These are phyloP conservation scores for Ephydatia muelleri DNA, from an alignment of 37 sponge, comb jelly and placozoan genomes.

Conservation along the genomic window DNA sequence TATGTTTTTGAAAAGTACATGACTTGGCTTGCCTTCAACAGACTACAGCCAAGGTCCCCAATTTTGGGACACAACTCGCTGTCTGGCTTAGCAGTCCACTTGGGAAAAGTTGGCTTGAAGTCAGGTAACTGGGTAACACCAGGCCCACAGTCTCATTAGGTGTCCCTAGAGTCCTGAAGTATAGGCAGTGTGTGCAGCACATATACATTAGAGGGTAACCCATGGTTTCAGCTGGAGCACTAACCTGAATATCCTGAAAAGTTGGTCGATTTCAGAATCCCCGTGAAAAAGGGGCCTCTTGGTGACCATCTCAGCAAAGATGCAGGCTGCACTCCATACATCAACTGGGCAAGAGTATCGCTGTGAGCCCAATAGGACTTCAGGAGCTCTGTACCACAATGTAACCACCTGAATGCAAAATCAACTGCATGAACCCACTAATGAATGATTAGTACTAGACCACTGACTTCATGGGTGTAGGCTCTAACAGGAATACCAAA, in stretches of 20 bases:
- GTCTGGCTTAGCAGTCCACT: constrained; percentile 63
- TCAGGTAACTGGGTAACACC: constrained; percentile 92
- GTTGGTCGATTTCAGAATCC: constrained; percentile 99
- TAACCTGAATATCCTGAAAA: constrained; percentile 97
- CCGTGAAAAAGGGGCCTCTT: constrained; percentile 96
- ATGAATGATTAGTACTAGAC: background rate
- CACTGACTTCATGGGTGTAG: constrained; percentile 96
- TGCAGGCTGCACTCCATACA: constrained; percentile 96
- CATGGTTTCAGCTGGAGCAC: background rate
- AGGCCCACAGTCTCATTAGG: constrained; percentile 90
- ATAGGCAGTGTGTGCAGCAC: too few species aligned
- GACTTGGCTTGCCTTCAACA: constrained; percentile 63
- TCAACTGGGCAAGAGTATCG: constrained; percentile 97
- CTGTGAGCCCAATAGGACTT: constrained; percentile 91
- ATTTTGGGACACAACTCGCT: constrained; percentile 34
- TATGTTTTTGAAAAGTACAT: background rate
- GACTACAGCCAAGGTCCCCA: constrained; percentile 39
- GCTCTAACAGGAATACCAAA: constrained; percentile 99
- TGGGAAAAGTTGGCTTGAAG: constrained; percentile 92
- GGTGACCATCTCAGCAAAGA: constrained; percentile 93
- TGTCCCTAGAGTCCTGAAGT: constrained; percentile 91
- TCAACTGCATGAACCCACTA: background rate
- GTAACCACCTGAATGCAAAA: constrained; percentile 86
- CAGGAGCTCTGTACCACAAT: constrained; percentile 99
- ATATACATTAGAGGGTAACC: background rate